These are phyloP conservation scores for Azorinus chamasolen DNA, from an alignment of 2,888 invertebrate species.

Conservation along the genomic window DNA sequence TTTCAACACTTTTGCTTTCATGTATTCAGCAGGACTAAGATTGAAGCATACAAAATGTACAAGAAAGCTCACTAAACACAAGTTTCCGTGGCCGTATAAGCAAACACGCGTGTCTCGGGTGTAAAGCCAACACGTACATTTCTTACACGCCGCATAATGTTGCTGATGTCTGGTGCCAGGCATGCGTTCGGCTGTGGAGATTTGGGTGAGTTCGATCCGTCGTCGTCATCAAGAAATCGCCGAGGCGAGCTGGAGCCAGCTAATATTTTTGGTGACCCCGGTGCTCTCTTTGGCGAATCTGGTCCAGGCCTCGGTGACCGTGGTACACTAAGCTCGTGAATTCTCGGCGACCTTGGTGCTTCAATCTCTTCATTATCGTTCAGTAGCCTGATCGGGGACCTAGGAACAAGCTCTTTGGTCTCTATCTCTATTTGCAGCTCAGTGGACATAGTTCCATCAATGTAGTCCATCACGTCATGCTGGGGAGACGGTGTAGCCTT, in stretches of 20 bases:
- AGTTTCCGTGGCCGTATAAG: constrained; percentile 71
- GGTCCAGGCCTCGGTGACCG: constrained; percentile 13
- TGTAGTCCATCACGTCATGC: constrained; percentile 64
- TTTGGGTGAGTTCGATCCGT: constrained; percentile 62
- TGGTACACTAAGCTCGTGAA: constrained; percentile 6
- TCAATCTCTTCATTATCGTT: constrained; percentile 7
- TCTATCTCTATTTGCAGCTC: constrained; percentile 9
- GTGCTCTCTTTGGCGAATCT: constrained; percentile 3
- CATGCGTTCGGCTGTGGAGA: constrained; percentile 73
- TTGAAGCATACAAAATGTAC: no score
- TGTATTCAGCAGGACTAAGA: no score
- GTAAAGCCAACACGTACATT: constrained; percentile 82
- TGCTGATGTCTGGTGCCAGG: constrained; percentile 77
- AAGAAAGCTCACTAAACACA: constrained; percentile 66
- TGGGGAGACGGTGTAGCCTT: constrained; percentile 75
- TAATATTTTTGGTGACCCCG: neutral
- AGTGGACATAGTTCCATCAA: constrained; percentile 43
- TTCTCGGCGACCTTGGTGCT: constrained; percentile 18
- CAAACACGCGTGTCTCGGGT: constrained; percentile 79
- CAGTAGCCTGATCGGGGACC: neutral
- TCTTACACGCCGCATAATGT: constrained; percentile 80
- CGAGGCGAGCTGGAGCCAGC: constrained; percentile 36
- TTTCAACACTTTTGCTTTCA: no score
- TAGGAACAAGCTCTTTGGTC: neutral
- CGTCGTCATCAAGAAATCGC: constrained; percentile 54